These are phyloP conservation scores for Orussus abietinus DNA, from an alignment of 1,140 invertebrate species.

Conservation along the genomic window DNA sequence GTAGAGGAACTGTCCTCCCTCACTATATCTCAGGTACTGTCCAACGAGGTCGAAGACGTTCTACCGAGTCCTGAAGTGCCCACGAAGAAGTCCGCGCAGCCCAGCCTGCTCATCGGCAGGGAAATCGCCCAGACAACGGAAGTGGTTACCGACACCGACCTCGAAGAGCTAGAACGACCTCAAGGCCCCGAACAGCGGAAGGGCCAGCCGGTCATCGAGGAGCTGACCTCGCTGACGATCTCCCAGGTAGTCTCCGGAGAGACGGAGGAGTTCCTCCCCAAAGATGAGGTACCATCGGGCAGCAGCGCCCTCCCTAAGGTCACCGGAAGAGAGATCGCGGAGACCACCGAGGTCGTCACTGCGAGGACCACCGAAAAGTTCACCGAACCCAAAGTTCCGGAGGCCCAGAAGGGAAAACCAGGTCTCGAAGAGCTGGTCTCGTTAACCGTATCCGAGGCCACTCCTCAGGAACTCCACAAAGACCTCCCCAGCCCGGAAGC, in stretches of 20 bases:
- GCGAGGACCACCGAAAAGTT: conserved; percentile 9
- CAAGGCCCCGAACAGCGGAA: conserved; percentile 18
- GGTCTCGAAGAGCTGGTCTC: conserved; percentile 32
- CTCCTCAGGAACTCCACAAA: conserved; percentile 31
- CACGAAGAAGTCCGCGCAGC: conserved; percentile 22
- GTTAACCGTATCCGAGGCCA: conserved; percentile 35
- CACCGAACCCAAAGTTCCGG: conserved; percentile 14
- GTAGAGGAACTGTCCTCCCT: conserved; percentile 24
- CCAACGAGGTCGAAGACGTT: conserved; percentile 25
- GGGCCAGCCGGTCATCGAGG: conserved; percentile 19
- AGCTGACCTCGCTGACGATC: conserved; percentile 25
- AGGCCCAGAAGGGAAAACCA: conserved; percentile 29
- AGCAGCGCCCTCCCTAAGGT: conserved; percentile 19
- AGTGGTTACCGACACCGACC: conserved; percentile 23
- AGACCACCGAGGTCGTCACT: conserved; percentile 28
- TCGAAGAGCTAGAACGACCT: conserved; percentile 15
- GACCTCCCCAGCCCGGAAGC: conserved; percentile 23
- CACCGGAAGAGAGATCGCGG: conserved; percentile 23
- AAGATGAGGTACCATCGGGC: conserved; percentile 14
- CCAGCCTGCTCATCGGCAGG: conserved; percentile 19
- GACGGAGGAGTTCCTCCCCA: conserved; percentile 24
- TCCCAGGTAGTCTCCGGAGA: conserved; percentile 29
- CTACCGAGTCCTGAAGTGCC: conserved; percentile 21
- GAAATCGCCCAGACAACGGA: conserved; percentile 30
- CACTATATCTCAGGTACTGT: conserved; percentile 19